Conservation (phyloP, 2,797 vertebrate genomes). For the Rhynchonycteris naso region DNA sequence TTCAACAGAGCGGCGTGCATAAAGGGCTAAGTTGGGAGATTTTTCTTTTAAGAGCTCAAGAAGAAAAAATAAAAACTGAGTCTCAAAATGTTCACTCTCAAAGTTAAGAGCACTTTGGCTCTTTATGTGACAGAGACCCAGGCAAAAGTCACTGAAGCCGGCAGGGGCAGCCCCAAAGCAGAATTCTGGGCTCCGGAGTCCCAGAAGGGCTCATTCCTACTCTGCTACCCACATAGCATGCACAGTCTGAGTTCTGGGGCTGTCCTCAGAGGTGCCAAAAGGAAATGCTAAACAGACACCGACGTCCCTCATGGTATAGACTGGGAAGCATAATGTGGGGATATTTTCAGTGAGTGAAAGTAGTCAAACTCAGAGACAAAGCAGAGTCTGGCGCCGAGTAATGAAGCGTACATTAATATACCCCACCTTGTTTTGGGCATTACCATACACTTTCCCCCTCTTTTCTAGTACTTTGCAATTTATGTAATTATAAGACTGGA, state of each 20-base stretch:
- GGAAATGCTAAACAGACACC: constrained; percentile 44
- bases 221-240: rapidly evolving
- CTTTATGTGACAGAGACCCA: not conserved
- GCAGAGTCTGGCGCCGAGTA: constrained; percentile 37
- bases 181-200: not conserved
- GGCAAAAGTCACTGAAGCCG: not conserved
- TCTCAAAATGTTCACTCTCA: not conserved
- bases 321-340: not conserved
- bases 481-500: constrained; percentile 36
- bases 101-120: not conserved
- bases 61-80: not conserved
- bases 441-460: not conserved
- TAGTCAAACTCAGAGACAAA: constrained; percentile 26
- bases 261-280: not conserved
- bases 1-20: not conserved
- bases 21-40: not conserved
- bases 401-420: constrained; percentile 27
- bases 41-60: not conserved
- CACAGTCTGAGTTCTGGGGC: not conserved
- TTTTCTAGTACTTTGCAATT: constrained; percentile 7
- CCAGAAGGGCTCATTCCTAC: not conserved
- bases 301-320: not conserved
- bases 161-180: not conserved
- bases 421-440: constrained; percentile 28
- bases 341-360: constrained; percentile 45